Base-by-base conservation (phyloP, 1,140 invertebrate genomes). In the Lepidurus couesii region DNA sequence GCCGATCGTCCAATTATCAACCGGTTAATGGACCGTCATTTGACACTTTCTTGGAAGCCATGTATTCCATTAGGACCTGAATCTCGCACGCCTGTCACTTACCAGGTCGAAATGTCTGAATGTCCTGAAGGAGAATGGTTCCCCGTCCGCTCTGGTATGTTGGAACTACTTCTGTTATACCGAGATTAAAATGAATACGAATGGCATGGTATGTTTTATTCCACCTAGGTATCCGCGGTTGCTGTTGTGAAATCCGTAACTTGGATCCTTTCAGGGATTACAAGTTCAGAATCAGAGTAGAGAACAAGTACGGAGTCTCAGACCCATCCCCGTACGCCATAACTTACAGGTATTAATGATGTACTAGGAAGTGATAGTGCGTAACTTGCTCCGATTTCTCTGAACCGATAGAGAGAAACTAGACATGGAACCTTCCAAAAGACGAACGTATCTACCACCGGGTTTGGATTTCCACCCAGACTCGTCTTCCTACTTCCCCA, bases 241-340 rank as follows among this genome's bases (percentile, higher is more conserved):
- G 92, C 82, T 89, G 90, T 26, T 95, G 93, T 83, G 94, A 95
- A 82, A 92, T 97, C 75, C 87, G 90, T 42, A 93, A 92, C 84
- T 87, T 94, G 47, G 90, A 93, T 82, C 94, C 95, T 0, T 93
- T 93, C 86, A 88, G 92, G 77, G 95, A 97, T 86, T 97, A 97
- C 85, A 92, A 92, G 83, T 97, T 97, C 87, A 88, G 96, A 74
- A 89, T 98, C 42, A 89, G 95, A n/a, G 96, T 97, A 2, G 95
- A 97, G 83, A 98, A 98, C 84, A 95, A 95, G 84, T 95, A 94
- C 83, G 96, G 96, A n/a, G 90, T 97, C n/a, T 96, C 95, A 84
- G 96, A 98, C 84, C 95, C 96, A 0, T 96, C 93, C 44, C 94
- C 95, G 7, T 95, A 90, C 83, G 92, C 91, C 0, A 89, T 91